phyloP scores from a whole-genome alignment of 2,888 invertebrate species.

The Leptodirus hochenwartii region DNA sequence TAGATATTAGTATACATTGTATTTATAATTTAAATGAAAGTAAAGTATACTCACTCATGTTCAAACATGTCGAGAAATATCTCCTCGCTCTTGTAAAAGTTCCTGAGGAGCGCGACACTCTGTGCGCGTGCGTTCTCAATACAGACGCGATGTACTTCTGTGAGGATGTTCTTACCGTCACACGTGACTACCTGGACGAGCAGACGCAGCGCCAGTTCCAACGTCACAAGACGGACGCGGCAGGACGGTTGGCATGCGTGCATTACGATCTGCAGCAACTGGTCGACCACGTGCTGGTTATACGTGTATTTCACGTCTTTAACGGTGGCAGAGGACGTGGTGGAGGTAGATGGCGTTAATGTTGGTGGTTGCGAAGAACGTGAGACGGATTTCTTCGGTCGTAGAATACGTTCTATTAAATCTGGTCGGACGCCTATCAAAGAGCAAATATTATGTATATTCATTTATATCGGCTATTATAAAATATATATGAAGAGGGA shows the following conservation, averaged over 20 bases:
- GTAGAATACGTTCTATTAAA: constrained; percentile 58
- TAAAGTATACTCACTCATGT: constrained; percentile 47
- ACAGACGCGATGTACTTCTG: constrained; percentile 46
- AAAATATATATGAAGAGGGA: too few relatives aligned
- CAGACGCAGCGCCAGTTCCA: constrained; percentile 74
- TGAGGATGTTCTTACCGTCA: constrained; percentile 38
- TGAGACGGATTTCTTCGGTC: constrained; percentile 31
- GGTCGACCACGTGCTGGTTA: constrained; percentile 65
- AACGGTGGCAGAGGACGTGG: constrained; percentile 15
- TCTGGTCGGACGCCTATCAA: constrained; percentile 63
- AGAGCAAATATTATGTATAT: constrained; percentile 13
- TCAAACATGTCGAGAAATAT: constrained; percentile 98
- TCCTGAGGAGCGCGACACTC: constrained; percentile 67
- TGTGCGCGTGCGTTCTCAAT: constrained; percentile 59
- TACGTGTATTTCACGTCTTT: constrained; percentile 38
- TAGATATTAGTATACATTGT: not conserved
- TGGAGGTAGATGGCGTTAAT: too few relatives aligned
- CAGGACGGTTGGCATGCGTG: constrained; percentile 79
- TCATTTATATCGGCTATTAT: too few relatives aligned
- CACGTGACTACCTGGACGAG: constrained; percentile 47
- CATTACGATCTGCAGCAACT: constrained; percentile 64
- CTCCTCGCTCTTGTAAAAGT: constrained; percentile 94
- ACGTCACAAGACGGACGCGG: constrained; percentile 76
- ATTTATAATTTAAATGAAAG: too few relatives aligned
- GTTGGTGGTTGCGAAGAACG: constrained; percentile 9